Evolutionary conservation across 2,888 invertebrate species (phyloP), one percentile per base, ranked within the genome.

Genomic region (Parasteatoda lunata): DNA sequence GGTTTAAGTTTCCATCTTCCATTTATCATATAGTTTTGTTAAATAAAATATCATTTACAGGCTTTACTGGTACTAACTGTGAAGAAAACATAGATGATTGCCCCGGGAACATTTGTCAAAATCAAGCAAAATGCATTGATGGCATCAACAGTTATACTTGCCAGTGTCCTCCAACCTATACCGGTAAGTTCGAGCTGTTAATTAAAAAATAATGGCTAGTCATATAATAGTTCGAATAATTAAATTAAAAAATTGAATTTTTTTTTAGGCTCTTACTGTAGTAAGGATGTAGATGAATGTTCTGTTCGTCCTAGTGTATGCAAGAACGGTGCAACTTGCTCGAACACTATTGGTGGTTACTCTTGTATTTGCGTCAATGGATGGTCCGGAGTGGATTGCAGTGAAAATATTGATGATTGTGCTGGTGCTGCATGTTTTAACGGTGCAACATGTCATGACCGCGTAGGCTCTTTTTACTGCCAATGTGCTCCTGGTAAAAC

Each of bases 291-390:
- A 77, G 98, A 98, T 92, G 98, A 98, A 92, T 99, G 98, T 91
- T 95, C 96, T 52, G 92, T 95, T 90, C 52, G 88, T 92, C 96
- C 96, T 4, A 94, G 95, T 80, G 95, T 97, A 9, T 97, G 97
- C 91, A 97, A 97, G 92, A 97, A 97, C 91, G 97, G 97, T 77
- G 98, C 96, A 30, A 98, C 98, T 0, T 98, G 98, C 92, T 96
- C 96, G 76, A 98, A 98, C 93, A 95, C 95, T 3, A 94, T 95
- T 69, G 98, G 98, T 9, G 96, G 97, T 7, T 98, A 95, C 93
- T 96, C 96, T n/a, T 99, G 98, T 93, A 97, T 98, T 90, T 99
- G 99, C 92, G 98, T 98, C 77, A 98, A 98, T 92, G 99, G 98
- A 68, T 99, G 98, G 97, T 96, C 96, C 0, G 98, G 98, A 0